Evolutionary conservation across 1,140 invertebrate species (phyloP).

Genomic region (Nylanderia fulva): DNA sequence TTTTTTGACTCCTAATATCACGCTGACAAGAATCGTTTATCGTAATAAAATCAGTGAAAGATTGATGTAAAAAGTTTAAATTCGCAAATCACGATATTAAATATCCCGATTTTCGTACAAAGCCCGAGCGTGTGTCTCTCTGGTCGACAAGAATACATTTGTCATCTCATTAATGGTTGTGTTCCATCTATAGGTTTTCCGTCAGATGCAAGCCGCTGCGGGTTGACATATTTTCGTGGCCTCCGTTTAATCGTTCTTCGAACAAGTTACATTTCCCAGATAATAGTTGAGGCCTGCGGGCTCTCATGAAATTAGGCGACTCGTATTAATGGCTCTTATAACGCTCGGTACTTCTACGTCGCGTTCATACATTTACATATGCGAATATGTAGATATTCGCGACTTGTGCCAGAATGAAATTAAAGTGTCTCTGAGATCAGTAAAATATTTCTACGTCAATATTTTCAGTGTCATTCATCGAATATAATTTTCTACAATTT

Average conservation of each 20-base stretch:
- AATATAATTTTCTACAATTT: not conserved
- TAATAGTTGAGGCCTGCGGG: conserved; percentile 62
- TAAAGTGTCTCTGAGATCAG: not conserved
- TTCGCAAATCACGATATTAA: conserved; percentile 32
- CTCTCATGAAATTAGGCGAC: conserved; percentile 72
- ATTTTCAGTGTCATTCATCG: not conserved
- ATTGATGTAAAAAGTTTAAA: conserved; percentile 5
- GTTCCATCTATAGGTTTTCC: conserved; percentile 75
- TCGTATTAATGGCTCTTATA: conserved; percentile 69
- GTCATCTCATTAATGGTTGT: conserved; percentile 76
- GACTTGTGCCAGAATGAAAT: not conserved
- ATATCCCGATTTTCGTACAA: conserved; percentile 67
- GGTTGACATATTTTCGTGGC: conserved; percentile 74
- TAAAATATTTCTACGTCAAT: not conserved
- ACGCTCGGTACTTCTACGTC: not conserved
- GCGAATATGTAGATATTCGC: not conserved
- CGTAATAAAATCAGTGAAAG: not conserved
- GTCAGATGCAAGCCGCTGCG: conserved; percentile 70
- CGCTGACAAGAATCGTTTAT: not conserved
- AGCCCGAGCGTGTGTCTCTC: not conserved
- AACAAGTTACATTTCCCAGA: conserved; percentile 73
- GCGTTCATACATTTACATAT: not conserved
- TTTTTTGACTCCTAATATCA: not conserved
- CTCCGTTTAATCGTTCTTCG: conserved; percentile 71
- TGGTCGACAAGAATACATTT: conserved; percentile 73